Base-by-base conservation (phyloP, 2,113 vertebrate genomes). In the Conger conger region DNA sequence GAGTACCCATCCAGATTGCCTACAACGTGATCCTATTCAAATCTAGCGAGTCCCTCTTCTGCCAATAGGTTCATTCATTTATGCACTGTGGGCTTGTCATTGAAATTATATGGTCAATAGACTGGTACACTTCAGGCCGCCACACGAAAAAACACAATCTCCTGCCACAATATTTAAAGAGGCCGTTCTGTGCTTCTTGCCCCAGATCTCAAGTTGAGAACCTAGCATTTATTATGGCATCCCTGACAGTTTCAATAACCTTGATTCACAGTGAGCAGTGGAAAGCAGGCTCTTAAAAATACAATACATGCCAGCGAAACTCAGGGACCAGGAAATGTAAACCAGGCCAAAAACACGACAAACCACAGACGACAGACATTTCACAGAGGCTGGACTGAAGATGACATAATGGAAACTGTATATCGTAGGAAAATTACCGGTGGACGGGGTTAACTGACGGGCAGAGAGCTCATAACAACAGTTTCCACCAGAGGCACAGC, bases 391-490 rank as follows among this genome's bases (percentile, higher is more conserved):
- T 33, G 0, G 4, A 17, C 36, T 36, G 16, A 27, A 79, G 42
- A 11, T 76, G 35, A 82, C 76, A 45, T 33, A 82, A 88, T 86
- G 90, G 91, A 92, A 94, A 92, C 88, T 85, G 30, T 38, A 92
- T 94, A 93, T 95, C 88, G 88, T 85, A 93, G 86, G 76, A 91
- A 95, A 94, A 94, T 94, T 50, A 88, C 87, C 79, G 30, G 63
- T 79, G 57, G 20, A 50, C 77, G 76, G 16, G 38, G 53, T 3
- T 0, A 16, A 68, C 57, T 27, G 57, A 63, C 3, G 57, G 23
- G 3, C 57, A 63, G 20, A 60, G 18, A 23, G 18, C 57, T 63
- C 57, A 63, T 27, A 27, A 63, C 57, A 57, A 35, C 5, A 57
- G 50, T 82, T 82, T 82, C 80, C 50, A 82, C 54, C 40, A 17